Evolutionary conservation across 2,888 invertebrate species (phyloP).

Genomic region (Hecatera dysodea): DNA sequence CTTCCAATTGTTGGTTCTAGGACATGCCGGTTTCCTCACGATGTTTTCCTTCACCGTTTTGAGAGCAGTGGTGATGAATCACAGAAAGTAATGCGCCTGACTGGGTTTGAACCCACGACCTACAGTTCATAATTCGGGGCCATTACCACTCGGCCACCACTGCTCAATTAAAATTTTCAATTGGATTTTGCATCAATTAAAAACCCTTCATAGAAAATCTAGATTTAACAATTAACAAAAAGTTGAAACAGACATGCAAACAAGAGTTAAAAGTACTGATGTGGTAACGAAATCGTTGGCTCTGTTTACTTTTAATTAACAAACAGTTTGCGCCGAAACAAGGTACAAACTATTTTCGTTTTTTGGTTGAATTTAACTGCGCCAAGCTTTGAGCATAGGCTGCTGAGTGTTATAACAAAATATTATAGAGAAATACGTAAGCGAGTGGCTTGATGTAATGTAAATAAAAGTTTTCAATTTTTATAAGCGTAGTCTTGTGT

Average conservation of each 20-base stretch:
- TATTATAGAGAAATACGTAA: slow-evolving; percentile 1
- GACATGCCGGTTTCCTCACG: too few relatives aligned
- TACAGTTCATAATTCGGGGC: too few relatives aligned
- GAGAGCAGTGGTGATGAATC: too few relatives aligned
- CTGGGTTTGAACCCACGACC: too few relatives aligned
- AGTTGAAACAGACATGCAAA: slow-evolving; percentile 19
- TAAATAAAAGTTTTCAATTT: not conserved
- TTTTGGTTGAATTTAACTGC: slow-evolving; percentile 32
- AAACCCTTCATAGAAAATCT: not conserved
- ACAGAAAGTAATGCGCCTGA: too few relatives aligned
- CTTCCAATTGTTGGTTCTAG: too few relatives aligned
- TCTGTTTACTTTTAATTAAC: slow-evolving; percentile 66
- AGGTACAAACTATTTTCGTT: slow-evolving; percentile 41
- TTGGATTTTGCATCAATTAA: slow-evolving; percentile 4
- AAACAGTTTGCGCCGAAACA: slow-evolving; percentile 47
- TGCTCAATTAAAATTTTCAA: not conserved
- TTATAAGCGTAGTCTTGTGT: not conserved
- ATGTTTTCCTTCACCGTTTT: too few relatives aligned
- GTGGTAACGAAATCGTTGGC: slow-evolving; percentile 49
- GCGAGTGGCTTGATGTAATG: too few relatives aligned
- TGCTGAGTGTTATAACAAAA: slow-evolving; percentile 9
- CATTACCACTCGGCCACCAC: not conserved
- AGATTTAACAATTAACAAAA: slow-evolving; percentile 50
- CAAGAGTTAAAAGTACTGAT: slow-evolving; percentile 33
- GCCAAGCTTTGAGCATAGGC: not conserved